A percentile compares a stretch with the other conserved stretches of the same genome.
Evolutionary conservation across 2,797 vertebrate species (phyloP).

Genomic region (Anableps anableps): DNA sequence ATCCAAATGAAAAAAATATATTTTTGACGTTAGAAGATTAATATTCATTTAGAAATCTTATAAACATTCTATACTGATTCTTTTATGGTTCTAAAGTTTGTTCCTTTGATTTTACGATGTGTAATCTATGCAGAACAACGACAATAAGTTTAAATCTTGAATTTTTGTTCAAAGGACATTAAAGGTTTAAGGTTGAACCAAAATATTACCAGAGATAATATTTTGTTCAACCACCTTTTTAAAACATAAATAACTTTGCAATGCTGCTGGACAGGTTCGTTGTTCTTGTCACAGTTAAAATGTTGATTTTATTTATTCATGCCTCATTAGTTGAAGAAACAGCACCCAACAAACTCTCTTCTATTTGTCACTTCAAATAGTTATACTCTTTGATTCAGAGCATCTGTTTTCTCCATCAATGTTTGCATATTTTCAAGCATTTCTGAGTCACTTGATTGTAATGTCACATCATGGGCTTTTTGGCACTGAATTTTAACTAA

Average conservation of each 20-base stretch:
- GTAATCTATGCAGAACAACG: background rate
- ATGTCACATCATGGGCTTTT: background rate
- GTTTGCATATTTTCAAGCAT: background rate
- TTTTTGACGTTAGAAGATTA: background rate
- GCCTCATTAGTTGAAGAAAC: background rate
- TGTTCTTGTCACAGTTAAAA: background rate
- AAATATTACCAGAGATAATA: background rate
- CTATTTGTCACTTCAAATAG: background rate
- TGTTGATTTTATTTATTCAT: background rate
- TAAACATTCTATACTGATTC: background rate
- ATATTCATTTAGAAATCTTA: background rate
- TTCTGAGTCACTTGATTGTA: background rate
- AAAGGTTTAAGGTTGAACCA: background rate
- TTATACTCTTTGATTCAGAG: background rate
- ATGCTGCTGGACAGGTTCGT: background rate
- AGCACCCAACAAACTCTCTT: background rate
- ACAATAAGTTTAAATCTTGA: background rate
- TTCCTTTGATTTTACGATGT: background rate
- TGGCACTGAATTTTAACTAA: background rate
- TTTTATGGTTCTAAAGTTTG: too few relatives aligned
- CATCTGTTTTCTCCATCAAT: background rate
- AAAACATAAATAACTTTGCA: background rate
- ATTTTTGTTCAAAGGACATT: background rate
- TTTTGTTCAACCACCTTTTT: background rate
- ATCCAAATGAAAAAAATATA: background rate